phyloP scores from a whole-genome alignment of 53 echinoderm and acorn worm species.

The Temnopleurus reevesii region DNA sequence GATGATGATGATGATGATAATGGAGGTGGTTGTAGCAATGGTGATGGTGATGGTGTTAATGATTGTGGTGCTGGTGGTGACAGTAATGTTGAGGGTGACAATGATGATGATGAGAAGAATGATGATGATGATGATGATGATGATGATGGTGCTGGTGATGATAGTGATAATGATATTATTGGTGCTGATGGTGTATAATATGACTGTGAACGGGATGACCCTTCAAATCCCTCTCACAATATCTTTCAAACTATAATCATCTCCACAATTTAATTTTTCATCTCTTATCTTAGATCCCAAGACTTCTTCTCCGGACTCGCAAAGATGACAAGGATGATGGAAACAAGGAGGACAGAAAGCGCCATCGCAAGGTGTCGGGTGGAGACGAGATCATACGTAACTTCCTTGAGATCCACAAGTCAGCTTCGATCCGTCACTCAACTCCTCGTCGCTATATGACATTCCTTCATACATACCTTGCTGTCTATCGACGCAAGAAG shows the following conservation, averaged over 20 bases:
- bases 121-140: background rate
- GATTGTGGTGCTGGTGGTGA: background rate
- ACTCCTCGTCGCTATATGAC: slow-evolving; percentile 98
- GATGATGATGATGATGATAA: background rate
- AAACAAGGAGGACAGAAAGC: slow-evolving; percentile 75
- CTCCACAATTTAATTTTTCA: background rate
- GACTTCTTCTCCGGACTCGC: slow-evolving; percentile 73
- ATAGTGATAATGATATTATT: background rate
- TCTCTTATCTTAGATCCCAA: slow-evolving; percentile 73
- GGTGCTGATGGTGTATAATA: too few relatives aligned
- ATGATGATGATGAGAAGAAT: background rate
- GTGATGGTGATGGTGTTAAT: background rate
- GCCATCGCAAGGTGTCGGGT: slow-evolving; percentile 81
- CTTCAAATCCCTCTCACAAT: too few relatives aligned
- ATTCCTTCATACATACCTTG: slow-evolving; percentile 89
- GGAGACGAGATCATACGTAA: slow-evolving; percentile 79
- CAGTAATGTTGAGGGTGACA: too few relatives aligned
- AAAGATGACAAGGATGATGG: slow-evolving; percentile 64
- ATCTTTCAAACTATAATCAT: background rate
- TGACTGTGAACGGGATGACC: too few relatives aligned
- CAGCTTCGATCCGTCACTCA: slow-evolving; percentile 70
- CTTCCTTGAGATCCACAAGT: slow-evolving; percentile 95
- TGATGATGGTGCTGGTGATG: background rate
- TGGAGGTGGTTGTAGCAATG: background rate
- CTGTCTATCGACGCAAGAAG: slow-evolving; percentile 91